Conservation (phyloP, 2,113 vertebrate genomes). For the Lichenostomus cassidix region DNA sequence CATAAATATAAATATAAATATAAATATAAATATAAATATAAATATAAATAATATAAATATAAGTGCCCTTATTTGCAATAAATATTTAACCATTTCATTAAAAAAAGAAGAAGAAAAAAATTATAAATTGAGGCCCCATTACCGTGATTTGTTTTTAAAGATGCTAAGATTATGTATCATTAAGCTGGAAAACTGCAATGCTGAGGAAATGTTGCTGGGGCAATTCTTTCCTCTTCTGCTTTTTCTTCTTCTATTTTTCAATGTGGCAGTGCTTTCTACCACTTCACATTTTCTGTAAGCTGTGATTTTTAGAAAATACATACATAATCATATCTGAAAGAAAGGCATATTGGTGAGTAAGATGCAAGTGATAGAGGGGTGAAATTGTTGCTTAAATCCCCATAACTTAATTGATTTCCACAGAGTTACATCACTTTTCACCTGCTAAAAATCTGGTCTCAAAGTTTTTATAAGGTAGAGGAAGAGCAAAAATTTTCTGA, state of each 20-base stretch:
- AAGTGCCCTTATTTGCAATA: background rate
- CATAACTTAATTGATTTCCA: background rate
- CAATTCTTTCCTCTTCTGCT: background rate
- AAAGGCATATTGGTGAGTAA: accelerated
- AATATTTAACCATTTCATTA: conserved; percentile 9
- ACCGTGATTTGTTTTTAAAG: background rate
- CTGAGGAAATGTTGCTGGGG: background rate
- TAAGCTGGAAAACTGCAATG: background rate
- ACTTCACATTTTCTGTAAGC: background rate
- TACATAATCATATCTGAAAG: background rate
- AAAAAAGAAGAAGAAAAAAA: background rate
- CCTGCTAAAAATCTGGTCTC: background rate
- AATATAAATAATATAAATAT: no score
- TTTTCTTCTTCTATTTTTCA: background rate
- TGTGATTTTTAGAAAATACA: background rate
- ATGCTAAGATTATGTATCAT: background rate
- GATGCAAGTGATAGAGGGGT: background rate
- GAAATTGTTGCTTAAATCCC: background rate
- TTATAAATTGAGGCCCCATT: background rate
- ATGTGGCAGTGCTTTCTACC: background rate
- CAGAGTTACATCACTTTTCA: background rate
- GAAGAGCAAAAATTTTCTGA: background rate
- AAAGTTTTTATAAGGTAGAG: background rate
- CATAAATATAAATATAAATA: background rate
- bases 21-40: no score